Evolutionary conservation across 2,113 vertebrate genomes (phyloP), one percentile per base, ranked within the genome.

Genomic region (Chloroceryle aenea): DNA sequence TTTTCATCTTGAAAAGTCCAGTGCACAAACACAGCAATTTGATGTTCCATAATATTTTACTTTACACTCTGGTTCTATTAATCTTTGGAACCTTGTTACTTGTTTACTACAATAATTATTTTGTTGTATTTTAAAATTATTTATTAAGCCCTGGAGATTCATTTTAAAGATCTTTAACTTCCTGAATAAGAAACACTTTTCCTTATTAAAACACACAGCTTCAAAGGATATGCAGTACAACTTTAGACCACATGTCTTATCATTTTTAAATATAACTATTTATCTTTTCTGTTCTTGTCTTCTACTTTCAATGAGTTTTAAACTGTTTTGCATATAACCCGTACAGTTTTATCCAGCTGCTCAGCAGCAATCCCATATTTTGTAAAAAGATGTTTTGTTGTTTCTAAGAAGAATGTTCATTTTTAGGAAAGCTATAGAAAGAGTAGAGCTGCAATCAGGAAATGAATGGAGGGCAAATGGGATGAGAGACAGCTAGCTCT

Each of bases 271-370:
- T 62, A 21, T 19, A 91, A 36, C 18, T 2, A 13, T 55, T 91
- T 74, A 7, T 91, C 50, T 88, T 38, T 78, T 72, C 42, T 89
- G 20, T 21, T 90, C 40, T 86, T 62, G 55, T 74, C 47, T 86
- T 87, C 34, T 87, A 38, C 38, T 90, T 89, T 69, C 23, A 32
- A 30, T 36, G 34, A 34, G 9, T 85, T 88, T 71, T 68, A 72
- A 75, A 75, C 26, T 56, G 29, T 45, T 88, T 59, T 90, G 58
- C 29, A 5, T 71, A 43, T 89, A 81, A 52, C 30, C 25, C 17
- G 74, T 77, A 30, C 27, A n/a, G 89, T 94, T 92, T 92, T 64
- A 82, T 64, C 38, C 53, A 87, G 43, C 53, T 96, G 52, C 61
- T 86, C 86, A 67, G 36, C 64, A 75, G 34, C 56, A 92, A 23